phyloP scores from a whole-genome alignment of 2,113 vertebrate genomes.

The Pterocles orientalis region DNA sequence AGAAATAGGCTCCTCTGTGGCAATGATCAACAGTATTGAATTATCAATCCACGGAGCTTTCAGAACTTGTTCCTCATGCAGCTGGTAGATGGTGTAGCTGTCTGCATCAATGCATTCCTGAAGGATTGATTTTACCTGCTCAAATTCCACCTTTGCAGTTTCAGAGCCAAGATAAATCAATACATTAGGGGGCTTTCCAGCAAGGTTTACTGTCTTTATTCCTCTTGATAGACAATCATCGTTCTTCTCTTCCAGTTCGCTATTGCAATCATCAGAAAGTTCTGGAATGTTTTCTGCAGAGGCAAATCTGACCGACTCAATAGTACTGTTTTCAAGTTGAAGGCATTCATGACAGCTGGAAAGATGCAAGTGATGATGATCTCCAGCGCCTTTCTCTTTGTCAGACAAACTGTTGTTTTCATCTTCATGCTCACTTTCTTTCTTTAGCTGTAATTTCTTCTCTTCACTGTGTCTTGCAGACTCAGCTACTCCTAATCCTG shows the following conservation, averaged over 20 bases:
- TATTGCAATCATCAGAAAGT: conserved; percentile 76
- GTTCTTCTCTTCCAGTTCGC: neutral
- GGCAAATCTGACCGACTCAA: conserved; percentile 87
- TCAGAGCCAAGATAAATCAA: conserved; percentile 82
- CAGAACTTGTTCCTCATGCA: conserved; percentile 79
- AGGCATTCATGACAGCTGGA: conserved; percentile 92
- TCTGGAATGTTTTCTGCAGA: conserved; percentile 89
- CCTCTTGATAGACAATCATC: neutral
- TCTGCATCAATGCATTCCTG: conserved; percentile 80
- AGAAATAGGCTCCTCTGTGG: conserved; percentile 70
- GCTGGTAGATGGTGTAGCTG: conserved; percentile 82
- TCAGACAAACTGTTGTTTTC: neutral
- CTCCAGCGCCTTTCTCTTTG: neutral
- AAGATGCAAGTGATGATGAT: conserved; percentile 83
- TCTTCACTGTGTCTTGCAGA: neutral
- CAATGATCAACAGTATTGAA: conserved; percentile 84
- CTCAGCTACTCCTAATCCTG: neutral
- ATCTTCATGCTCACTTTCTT: neutral
- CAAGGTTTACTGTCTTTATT: conserved; percentile 5
- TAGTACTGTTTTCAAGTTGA: conserved; percentile 92
- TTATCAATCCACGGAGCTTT: conserved; percentile 89
- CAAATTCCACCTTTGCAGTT: conserved; percentile 56
- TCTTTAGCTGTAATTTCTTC: neutral
- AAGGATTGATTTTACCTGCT: conserved; percentile 72
- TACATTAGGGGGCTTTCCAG: conserved; percentile 86